These are phyloP conservation scores for Cancer borealis DNA, from an alignment of 2,888 invertebrate genomes.

Conservation along the genomic window DNA sequence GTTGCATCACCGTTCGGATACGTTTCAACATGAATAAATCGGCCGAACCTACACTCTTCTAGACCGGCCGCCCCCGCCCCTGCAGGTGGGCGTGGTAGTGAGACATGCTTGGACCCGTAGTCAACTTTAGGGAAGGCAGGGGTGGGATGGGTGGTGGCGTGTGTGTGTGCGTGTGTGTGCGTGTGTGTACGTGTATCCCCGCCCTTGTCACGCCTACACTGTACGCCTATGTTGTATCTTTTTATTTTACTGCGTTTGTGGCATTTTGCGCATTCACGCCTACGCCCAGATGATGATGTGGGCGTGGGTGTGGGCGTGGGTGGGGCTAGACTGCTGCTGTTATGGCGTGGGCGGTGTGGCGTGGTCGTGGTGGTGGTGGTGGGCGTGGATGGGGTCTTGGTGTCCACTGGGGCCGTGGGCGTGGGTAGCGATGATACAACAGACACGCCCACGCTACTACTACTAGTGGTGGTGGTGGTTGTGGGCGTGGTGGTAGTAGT, in stretches of 20 bases:
- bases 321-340: too few relatives aligned
- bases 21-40: slow-evolving; percentile 92
- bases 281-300: not conserved
- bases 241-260: slow-evolving; percentile 84
- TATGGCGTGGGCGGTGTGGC: not conserved
- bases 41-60: slow-evolving; percentile 82
- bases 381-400: not conserved
- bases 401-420: not conserved
- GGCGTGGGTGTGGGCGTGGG: too few relatives aligned
- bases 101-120: slow-evolving; percentile 64
- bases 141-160: slow-evolving; percentile 48
- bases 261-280: slow-evolving; percentile 72
- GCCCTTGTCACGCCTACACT: slow-evolving; percentile 84
- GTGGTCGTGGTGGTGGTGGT: not conserved
- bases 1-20: slow-evolving; percentile 97
- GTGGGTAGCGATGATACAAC: too few relatives aligned
- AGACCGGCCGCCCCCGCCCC: slow-evolving; percentile 61
- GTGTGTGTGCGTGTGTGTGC: too few relatives aligned
- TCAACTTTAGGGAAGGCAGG: slow-evolving; percentile 59
- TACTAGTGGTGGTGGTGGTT: not conserved
- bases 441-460: too few relatives aligned
- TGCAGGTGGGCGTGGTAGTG: slow-evolving; percentile 75
- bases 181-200: not conserved
- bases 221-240: slow-evolving; percentile 87
- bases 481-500: too few relatives aligned